Percentiles rank a stretch among this genome's conserved stretches.
Conservation (phyloP, 2,113 vertebrate genomes). For the Heterocephalus glaber region DNA sequence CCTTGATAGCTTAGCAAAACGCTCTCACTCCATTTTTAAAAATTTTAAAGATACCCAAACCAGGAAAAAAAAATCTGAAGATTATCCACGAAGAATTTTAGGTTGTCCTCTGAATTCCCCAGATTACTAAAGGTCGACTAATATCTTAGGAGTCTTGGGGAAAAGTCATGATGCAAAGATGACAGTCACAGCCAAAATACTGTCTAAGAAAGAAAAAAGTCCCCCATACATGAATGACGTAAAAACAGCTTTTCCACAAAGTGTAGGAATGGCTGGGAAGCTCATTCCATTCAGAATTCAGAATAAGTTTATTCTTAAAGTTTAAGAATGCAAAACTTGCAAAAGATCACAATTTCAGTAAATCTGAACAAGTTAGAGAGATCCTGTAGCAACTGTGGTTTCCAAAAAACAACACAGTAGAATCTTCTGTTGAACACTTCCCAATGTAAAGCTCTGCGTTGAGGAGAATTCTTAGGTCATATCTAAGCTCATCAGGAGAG, state of each 20-base stretch:
- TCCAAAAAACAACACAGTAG: neutral
- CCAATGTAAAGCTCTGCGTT: neutral
- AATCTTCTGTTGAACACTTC: neutral
- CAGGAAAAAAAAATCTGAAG: neutral
- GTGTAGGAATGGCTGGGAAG: neutral
- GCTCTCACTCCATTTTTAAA: neutral
- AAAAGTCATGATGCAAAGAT: neutral
- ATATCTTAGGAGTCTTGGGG: neutral
- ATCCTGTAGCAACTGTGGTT: neutral
- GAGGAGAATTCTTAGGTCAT: neutral
- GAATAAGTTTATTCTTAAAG: conserved; percentile 1
- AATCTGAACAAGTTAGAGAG: neutral
- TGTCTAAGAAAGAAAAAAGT: conserved; percentile 40
- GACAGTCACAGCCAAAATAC: neutral
- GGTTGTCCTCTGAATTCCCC: neutral
- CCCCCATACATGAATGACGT: neutral
- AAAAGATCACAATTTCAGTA: neutral
- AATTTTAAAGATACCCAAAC: neutral
- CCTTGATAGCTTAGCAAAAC: neutral
- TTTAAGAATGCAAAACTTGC: neutral
- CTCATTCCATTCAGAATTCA: neutral
- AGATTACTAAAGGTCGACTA: neutral
- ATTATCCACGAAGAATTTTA: neutral
- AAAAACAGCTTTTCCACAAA: neutral
- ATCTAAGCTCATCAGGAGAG: neutral